Conservation (phyloP, 2,113 vertebrate genomes). For the Grallaria varia region DNA sequence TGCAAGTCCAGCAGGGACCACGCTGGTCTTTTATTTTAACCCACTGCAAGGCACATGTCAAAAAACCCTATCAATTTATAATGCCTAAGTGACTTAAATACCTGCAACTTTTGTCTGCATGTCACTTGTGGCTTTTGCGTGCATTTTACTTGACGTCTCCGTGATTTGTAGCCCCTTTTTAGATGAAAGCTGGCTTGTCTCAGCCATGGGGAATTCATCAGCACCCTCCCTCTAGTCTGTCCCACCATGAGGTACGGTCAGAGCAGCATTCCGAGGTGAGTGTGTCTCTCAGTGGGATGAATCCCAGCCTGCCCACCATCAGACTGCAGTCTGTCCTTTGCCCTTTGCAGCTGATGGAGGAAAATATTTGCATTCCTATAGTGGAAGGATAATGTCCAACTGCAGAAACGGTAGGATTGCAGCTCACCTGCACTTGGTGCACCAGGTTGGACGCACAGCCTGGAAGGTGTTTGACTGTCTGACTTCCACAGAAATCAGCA, state of each 20-base stretch:
- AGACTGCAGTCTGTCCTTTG: not conserved
- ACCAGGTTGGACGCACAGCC: not conserved
- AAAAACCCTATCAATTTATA: not conserved
- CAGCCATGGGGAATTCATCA: not conserved
- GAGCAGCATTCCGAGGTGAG: not conserved
- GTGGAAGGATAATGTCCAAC: not conserved
- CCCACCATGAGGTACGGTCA: rapidly evolving
- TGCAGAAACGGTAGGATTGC: not conserved
- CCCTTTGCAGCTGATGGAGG: not conserved
- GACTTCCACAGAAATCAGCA: not conserved
- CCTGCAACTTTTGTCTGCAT: not conserved
- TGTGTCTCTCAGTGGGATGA: rapidly evolving
- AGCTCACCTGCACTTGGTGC: not conserved
- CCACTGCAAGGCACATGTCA: constrained; percentile 28
- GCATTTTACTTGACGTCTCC: not conserved
- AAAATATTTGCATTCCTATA: not conserved
- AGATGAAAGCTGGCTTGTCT: not conserved
- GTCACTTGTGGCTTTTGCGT: not conserved
- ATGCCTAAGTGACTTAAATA: not conserved
- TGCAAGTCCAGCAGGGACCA: constrained; percentile 13
- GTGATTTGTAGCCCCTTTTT: not conserved
- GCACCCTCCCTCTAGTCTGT: rapidly evolving
- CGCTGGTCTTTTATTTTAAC: constrained; percentile 2
- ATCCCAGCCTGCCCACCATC: rapidly evolving
- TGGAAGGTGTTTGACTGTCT: not conserved